Evolutionary conservation across 1,140 invertebrate species (phyloP), one percentile per base, ranked within the genome.

Genomic region (Papilio dardanus): DNA sequence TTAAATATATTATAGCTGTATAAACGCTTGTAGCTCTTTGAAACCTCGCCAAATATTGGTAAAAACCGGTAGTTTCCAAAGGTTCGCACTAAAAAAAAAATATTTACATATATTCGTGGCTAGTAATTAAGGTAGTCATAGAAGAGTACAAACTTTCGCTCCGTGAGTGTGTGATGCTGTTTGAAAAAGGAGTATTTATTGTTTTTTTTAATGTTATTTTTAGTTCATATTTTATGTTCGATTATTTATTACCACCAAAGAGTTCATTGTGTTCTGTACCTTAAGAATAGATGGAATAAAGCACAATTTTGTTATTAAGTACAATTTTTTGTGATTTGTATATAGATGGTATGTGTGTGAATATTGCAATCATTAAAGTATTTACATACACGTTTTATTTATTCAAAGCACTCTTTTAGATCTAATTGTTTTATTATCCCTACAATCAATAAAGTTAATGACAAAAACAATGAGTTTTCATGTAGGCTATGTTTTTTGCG

Each of bases 301-400:
- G 91, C 91, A 93, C 91, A 93, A 93, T 89, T 93, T 88, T 87
- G 87, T 91, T 92, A 85, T 89, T 90, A 91, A 88, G 85, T 87
- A 84, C 83, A 86, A 87, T 86, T 76, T 84, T 89, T 90, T 90
- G 86, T 87, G 84, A 86, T 83, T 62, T 91, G 91, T 93, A 93
- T 89, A 90, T 90, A 92, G 79, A 78, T 84, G 77, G 88, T 88
- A 92, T 93, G 90, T 88, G 90, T 92, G 90, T 93, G 90, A 89
- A 91, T 91, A 93, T 88, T 90, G 86, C 90, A 89, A 90, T 91
- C 86, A 91, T 91, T 93, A 91, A 90, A 93, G 82, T 93, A 93
- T 93, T 93, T 93, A 93, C 86, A 83, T 92, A 92, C 76, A 81
- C 40, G 10, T 46, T 31, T 42, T 54, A 66, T 76, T 74, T 62